Evolutionary conservation across 2,888 invertebrate species (phyloP).

Genomic region (Sylvicola fuscatus): DNA sequence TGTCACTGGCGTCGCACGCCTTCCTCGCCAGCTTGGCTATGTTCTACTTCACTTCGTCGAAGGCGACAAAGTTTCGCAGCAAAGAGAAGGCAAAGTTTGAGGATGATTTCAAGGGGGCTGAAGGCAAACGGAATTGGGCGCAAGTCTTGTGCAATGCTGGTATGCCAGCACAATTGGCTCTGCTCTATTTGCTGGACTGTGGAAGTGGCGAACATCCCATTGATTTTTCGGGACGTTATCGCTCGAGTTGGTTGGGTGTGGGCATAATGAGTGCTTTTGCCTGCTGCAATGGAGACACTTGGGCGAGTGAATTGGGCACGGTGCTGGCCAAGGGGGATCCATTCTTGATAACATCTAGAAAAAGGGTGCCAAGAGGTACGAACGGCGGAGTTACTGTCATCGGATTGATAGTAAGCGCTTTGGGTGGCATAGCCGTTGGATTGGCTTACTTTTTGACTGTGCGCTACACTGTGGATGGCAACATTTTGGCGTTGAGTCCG

Average conservation of each 20-base stretch:
- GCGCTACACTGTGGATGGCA: conserved; percentile 37
- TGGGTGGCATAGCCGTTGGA: conserved; percentile 39
- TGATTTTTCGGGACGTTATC: conserved; percentile 52
- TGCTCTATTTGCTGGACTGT: conserved; percentile 59
- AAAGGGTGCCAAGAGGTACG: conserved; percentile 64
- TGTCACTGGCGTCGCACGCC: conserved; percentile 58
- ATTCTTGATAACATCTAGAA: conserved; percentile 49
- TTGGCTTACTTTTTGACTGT: conserved; percentile 46
- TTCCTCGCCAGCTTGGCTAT: conserved; percentile 49
- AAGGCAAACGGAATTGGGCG: conserved; percentile 73
- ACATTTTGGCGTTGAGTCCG: conserved; percentile 34
- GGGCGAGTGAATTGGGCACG: conserved; percentile 75
- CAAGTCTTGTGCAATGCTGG: conserved; percentile 78
- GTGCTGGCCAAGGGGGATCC: conserved; percentile 49
- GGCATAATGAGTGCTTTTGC: conserved; percentile 61
- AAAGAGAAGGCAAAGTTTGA: conserved; percentile 47
- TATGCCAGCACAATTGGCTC: conserved; percentile 58
- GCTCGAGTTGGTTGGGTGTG: conserved; percentile 64
- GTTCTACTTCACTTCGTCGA: conserved; percentile 64
- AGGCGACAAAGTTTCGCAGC: conserved; percentile 56
- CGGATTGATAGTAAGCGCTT: conserved; percentile 32
- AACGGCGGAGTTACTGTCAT: conserved; percentile 64
- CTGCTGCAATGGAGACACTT: conserved; percentile 74
- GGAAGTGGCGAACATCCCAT: conserved; percentile 60
- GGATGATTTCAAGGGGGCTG: conserved; percentile 64